Conservation (phyloP, 2,113 vertebrate species). For the Aldabrachelys gigantea region DNA sequence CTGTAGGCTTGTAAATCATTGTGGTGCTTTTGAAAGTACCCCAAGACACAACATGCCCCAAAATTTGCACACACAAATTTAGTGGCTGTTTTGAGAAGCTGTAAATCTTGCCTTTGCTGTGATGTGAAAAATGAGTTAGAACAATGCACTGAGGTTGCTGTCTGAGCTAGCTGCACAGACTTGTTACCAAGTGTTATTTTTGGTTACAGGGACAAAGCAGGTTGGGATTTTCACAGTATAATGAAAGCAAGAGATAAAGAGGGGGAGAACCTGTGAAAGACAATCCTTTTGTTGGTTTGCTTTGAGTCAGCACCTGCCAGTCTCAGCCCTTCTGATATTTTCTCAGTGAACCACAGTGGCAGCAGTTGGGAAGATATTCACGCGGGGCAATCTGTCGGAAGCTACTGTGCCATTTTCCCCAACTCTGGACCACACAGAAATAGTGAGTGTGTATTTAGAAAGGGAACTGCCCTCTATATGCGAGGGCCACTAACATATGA, state of each 20-base stretch:
- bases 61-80: background rate
- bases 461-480: background rate
- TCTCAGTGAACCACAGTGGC: conserved; percentile 24
- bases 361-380: conserved; percentile 32
- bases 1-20: no score
- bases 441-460: conserved; percentile 22
- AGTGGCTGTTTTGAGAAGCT: background rate
- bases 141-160: background rate
- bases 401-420: conserved; percentile 32
- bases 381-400: conserved; percentile 64
- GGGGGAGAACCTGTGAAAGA: accelerated
- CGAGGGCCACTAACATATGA: background rate
- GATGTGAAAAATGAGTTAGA: background rate
- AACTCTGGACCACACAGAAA: background rate
- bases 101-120: no score
- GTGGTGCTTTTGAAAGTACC: no score
- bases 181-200: conserved; percentile 33
- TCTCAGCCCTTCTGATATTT: conserved; percentile 60
- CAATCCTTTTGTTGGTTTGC: conserved; percentile 26
- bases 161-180: background rate
- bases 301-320: conserved; percentile 43
- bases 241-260: conserved; percentile 18
- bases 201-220: conserved; percentile 42
- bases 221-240: conserved; percentile 48
- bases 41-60: no score